These are phyloP conservation scores for Ecliptopera silaceata DNA, from an alignment of 2,888 invertebrate species.

Conservation along the genomic window DNA sequence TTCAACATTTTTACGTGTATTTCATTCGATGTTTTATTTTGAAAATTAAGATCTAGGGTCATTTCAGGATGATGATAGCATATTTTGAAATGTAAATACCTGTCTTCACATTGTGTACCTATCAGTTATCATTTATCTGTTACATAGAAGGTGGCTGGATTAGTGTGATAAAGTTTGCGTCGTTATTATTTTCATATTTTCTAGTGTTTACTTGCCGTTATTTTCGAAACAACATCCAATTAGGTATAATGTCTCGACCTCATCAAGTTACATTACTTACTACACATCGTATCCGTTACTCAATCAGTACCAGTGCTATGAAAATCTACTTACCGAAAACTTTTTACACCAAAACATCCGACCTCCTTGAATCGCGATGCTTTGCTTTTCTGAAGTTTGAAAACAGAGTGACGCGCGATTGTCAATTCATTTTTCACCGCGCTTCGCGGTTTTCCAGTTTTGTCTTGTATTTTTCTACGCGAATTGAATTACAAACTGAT, in stretches of 20 bases:
- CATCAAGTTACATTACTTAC: no score
- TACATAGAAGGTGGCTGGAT: not conserved
- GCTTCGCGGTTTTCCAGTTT: constrained; percentile 11
- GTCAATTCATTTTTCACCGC: constrained; percentile 23
- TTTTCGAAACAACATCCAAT: not conserved
- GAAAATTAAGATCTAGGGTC: not conserved
- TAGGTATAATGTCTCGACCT: no score
- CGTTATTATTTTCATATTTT: not conserved
- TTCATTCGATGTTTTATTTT: constrained; percentile 3
- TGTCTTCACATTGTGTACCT: not conserved
- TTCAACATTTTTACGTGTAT: not conserved
- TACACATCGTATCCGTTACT: no score
- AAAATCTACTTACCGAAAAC: constrained; percentile 1
- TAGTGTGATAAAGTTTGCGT: not conserved
- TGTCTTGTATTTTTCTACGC: not conserved
- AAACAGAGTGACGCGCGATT: constrained; percentile 25
- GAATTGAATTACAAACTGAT: not conserved
- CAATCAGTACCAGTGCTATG: no score
- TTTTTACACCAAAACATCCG: not conserved
- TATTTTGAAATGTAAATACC: constrained; percentile 18
- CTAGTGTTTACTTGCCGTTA: not conserved
- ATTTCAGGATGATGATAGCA: constrained; percentile 18
- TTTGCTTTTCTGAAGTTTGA: constrained; percentile 14
- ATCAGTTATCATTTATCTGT: not conserved
- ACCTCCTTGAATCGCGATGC: constrained; percentile 4